Base-by-base conservation (phyloP, 2,113 vertebrate species). In the Heliornis fulica region DNA sequence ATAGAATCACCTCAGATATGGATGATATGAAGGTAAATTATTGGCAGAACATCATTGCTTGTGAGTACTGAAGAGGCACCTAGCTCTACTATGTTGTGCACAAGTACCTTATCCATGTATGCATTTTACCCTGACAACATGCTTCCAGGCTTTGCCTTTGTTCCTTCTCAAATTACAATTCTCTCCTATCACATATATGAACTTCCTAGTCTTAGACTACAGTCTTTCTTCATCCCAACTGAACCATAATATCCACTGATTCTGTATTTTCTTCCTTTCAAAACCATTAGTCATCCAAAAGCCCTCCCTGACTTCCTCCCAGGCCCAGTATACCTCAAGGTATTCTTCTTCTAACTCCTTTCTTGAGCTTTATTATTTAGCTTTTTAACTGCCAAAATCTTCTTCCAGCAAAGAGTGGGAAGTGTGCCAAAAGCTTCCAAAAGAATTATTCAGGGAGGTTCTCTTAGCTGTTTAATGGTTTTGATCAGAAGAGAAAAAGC, bases 161-260 rank as follows among this genome's bases (percentile, higher is more conserved):
- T 26, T 34, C 19, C 19, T 72, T 87, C 68, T 40, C 22, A 90
- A 66, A 66, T 40, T 66, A 71, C 88, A 95, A 89, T 89, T 60
- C 8, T 75, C 46, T 65, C 60, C 9, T 18, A 28, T 18, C 6
- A 13, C 0, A 1, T 6, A 29, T 31, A 57, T 46, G 15, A 78
- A 81, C 2, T 4, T n/a, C 45, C 76, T 31, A 61, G 8, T 29
- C 56, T 64, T 34, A 32, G 9, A 16, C 19, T 50, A 7, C 54
- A 85, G 22, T 60, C 19, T 56, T 84, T 79, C 40, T 38, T 54
- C 66, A 51, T 11, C 4, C 8, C 18, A 74, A 3, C 2, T 1
- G 1, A 78, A 68, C 57, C 3, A 32, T n/a, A 66, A 51, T 15
- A 60, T 40, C 48, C 5, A 38, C 8, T 82, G 16, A 10, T 78